phyloP scores from a whole-genome alignment of 2,113 vertebrate genomes.

The Pachycephala philippinensis region DNA sequence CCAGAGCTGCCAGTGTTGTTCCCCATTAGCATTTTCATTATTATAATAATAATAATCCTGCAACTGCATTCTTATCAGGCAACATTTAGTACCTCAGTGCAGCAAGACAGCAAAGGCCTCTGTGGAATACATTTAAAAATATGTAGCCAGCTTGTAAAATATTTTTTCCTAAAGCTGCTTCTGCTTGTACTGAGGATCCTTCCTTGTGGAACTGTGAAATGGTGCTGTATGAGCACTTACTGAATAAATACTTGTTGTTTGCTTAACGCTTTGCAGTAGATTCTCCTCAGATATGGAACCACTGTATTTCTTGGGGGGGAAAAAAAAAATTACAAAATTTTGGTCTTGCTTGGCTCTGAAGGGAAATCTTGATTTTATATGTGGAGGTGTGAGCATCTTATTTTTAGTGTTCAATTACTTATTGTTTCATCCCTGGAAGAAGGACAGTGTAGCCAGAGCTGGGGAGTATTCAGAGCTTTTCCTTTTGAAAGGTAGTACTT shows the following conservation, averaged over 20 bases:
- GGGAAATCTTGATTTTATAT: background rate
- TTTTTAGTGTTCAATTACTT: background rate
- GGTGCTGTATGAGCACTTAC: background rate
- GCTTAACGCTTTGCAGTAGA: background rate
- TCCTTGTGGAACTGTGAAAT: background rate
- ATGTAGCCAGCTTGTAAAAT: background rate
- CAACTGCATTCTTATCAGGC: background rate
- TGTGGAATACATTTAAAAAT: slow-evolving; percentile 2
- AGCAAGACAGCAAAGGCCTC: background rate
- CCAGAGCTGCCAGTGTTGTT: background rate
- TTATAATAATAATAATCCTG: background rate
- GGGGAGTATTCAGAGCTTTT: background rate
- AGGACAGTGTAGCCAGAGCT: background rate
- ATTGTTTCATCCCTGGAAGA: background rate
- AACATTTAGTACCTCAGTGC: background rate
- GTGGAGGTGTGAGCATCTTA: background rate
- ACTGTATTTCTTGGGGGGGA: background rate
- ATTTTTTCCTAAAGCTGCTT: background rate
- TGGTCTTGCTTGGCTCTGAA: background rate
- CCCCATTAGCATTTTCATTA: background rate
- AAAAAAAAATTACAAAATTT: background rate
- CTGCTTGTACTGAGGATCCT: background rate
- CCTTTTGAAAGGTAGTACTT: background rate
- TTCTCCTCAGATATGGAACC: background rate
- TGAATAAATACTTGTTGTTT: background rate